Conservation (phyloP, 2,113 vertebrate genomes). For the Nesoenas mayeri region DNA sequence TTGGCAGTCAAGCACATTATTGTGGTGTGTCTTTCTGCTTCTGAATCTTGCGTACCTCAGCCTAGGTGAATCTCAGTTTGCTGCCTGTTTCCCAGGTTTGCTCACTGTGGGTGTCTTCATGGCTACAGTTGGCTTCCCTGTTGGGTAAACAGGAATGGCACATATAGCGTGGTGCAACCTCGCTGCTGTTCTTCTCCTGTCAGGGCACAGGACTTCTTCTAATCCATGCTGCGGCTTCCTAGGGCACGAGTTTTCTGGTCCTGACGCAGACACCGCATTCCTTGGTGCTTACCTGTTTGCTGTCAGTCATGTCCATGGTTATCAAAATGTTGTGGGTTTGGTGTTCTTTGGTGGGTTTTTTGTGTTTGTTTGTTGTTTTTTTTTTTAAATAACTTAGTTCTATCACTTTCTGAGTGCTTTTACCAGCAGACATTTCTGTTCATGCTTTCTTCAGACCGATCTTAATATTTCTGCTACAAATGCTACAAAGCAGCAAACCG, state of each 20-base stretch:
- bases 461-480: background rate
- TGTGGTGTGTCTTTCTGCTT: background rate
- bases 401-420: background rate
- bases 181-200: background rate
- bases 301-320: background rate
- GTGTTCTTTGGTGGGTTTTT: accelerated
- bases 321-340: accelerated
- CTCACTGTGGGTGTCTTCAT: background rate
- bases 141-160: background rate
- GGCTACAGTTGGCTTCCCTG: background rate
- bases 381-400: background rate
- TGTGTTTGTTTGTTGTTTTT: background rate
- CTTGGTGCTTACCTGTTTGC: background rate
- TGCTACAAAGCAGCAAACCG: background rate
- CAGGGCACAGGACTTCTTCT: background rate
- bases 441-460: background rate
- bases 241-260: background rate
- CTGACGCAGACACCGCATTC: background rate
- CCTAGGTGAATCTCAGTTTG: background rate
- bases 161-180: background rate
- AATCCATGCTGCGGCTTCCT: background rate
- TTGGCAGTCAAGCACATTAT: background rate
- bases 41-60: background rate
- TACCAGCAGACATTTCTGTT: background rate
- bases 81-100: background rate